phyloP scores from a whole-genome alignment of 2,888 invertebrate species.

The Xestia xanthographa region DNA sequence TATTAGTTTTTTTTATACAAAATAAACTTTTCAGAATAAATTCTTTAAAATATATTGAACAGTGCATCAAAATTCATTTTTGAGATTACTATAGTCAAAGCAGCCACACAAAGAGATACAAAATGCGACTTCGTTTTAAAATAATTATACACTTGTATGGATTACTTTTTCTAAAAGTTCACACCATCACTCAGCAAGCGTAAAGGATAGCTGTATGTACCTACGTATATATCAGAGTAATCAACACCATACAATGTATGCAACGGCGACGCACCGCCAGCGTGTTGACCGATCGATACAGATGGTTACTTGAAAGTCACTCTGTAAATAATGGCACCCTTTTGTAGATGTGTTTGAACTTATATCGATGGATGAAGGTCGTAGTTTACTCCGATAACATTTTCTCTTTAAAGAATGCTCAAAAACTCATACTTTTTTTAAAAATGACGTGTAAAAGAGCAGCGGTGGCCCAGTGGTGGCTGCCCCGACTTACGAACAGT shows the following conservation, averaged over 20 bases:
- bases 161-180: neutral
- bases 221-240: neutral
- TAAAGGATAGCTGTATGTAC: neutral
- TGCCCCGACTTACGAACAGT: too few species aligned
- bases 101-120: neutral
- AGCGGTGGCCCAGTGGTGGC: too few species aligned
- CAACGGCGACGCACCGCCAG: slow-evolving; percentile 11
- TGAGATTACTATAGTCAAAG: neutral
- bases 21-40: too few species aligned
- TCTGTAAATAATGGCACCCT: slow-evolving; percentile 37
- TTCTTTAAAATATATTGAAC: too few species aligned
- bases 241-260: slow-evolving; percentile 27
- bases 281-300: slow-evolving; percentile 12
- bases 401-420: neutral
- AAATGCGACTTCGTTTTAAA: neutral
- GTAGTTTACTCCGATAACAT: neutral
- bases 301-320: slow-evolving; percentile 45
- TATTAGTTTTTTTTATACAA: too few species aligned
- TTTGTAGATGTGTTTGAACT: slow-evolving; percentile 12
- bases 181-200: neutral
- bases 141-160: neutral
- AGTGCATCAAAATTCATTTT: neutral
- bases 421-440: too few species aligned
- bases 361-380: neutral
- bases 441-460: too few species aligned